Evolutionary conservation across 1,140 invertebrate genomes (phyloP).

Genomic region (Lordiphosa mommai): DNA sequence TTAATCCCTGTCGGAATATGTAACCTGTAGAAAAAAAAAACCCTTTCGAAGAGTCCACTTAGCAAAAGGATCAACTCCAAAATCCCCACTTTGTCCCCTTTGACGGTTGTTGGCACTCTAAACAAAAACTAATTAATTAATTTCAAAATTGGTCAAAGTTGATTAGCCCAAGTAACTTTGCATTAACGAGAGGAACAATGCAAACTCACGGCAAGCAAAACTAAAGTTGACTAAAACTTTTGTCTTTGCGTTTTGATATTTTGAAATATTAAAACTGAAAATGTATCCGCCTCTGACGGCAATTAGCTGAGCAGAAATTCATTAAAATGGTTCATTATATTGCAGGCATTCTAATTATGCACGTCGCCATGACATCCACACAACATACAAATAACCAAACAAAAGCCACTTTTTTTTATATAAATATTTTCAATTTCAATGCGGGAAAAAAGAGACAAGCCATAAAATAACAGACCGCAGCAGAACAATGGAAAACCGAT

Average conservation of each 20-base stretch:
- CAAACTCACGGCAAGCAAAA: not conserved
- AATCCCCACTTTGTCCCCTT: not conserved
- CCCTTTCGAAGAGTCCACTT: too few species aligned
- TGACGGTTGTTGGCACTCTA: not conserved
- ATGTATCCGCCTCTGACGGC: not conserved
- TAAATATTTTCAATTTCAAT: slow-evolving; percentile 46
- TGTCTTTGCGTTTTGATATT: not conserved
- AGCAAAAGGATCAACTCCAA: too few species aligned
- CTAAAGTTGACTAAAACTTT: slow-evolving; percentile 11
- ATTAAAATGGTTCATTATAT: slow-evolving; percentile 9
- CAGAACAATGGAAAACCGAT: slow-evolving; percentile 40
- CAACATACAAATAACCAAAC: slow-evolving; percentile 1
- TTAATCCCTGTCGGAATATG: too few species aligned
- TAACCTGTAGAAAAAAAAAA: too few species aligned
- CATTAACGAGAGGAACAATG: not conserved
- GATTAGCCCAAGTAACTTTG: too few species aligned
- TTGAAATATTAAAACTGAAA: too few species aligned
- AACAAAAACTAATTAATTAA: slow-evolving; percentile 7
- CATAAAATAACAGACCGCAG: slow-evolving; percentile 31
- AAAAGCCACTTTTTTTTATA: slow-evolving; percentile 23
- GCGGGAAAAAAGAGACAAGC: slow-evolving; percentile 18
- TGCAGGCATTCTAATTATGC: slow-evolving; percentile 33
- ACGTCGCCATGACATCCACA: slow-evolving; percentile 1
- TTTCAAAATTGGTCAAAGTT: slow-evolving; percentile 1
- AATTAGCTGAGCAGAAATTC: not conserved